Conservation (phyloP, 1,140 invertebrate species). For the Monomorium pharaonis region DNA sequence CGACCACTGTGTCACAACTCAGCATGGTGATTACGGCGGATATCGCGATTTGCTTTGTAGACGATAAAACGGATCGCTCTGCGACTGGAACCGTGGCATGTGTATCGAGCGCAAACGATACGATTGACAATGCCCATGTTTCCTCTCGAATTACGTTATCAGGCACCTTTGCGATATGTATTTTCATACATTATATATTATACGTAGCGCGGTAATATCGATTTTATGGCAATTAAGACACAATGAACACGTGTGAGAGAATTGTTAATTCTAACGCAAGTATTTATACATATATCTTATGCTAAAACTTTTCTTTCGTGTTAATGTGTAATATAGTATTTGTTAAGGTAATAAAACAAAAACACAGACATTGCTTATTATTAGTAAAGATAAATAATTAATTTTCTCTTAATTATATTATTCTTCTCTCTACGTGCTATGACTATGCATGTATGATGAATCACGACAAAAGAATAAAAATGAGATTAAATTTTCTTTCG, state of each 20-base stretch:
- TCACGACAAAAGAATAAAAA: not conserved
- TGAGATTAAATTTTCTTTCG: not conserved
- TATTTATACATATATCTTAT: not conserved
- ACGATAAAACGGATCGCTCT: not conserved
- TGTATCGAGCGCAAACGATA: conserved; percentile 14
- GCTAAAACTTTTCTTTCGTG: not conserved
- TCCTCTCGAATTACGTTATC: conserved; percentile 1
- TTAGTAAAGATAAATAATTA: not conserved
- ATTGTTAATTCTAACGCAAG: not conserved
- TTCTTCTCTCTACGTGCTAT: not conserved
- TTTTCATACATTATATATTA: not conserved
- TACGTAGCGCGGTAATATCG: not conserved
- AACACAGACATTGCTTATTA: not conserved
- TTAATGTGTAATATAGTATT: not conserved
- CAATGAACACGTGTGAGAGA: not conserved
- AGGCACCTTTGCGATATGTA: not conserved
- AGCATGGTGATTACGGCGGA: not conserved
- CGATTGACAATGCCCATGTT: not conserved
- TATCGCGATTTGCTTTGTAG: conserved; percentile 20
- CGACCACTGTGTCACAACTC: not conserved
- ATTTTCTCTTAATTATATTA: not conserved
- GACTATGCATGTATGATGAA: not conserved
- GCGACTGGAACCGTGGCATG: not conserved
- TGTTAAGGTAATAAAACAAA: not conserved
- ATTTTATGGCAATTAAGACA: not conserved